phyloP scores from a whole-genome alignment of 2,888 invertebrate genomes.

The Sarcophaga rosellei region DNA sequence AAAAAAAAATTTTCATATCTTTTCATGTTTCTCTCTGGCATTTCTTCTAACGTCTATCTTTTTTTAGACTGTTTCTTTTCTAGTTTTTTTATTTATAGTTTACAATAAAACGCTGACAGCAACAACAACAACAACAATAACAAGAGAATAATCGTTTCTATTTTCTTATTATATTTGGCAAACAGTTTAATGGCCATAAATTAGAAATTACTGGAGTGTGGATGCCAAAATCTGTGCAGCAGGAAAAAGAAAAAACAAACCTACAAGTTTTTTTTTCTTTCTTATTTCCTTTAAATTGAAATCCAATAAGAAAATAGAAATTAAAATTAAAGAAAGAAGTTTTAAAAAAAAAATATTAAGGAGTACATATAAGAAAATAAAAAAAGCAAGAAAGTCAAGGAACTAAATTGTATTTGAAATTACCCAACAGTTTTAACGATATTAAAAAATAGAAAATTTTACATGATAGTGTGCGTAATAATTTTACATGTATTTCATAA shows the following conservation, averaged over 20 bases:
- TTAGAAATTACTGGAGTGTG: conserved; percentile 40
- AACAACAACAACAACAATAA: background rate
- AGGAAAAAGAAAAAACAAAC: conserved; percentile 23
- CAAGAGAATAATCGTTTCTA: background rate
- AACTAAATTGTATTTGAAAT: too few relatives aligned
- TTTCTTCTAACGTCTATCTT: too few relatives aligned
- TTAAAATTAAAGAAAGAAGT: too few relatives aligned
- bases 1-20: too few relatives aligned
- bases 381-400: too few relatives aligned
- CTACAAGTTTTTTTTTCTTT: background rate
- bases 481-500: too few relatives aligned
- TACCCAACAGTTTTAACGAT: too few relatives aligned
- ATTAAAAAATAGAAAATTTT: too few relatives aligned
- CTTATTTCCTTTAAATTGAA: background rate
- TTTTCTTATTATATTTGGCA: conserved; percentile 53
- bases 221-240: conserved; percentile 45
- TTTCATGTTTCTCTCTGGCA: background rate
- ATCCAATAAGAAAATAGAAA: background rate
- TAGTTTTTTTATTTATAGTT: background rate
- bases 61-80: background rate
- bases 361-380: too few relatives aligned
- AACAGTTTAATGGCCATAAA: conserved; percentile 53
- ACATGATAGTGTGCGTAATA: too few relatives aligned
- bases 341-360: too few relatives aligned
- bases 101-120: background rate